phyloP scores from a whole-genome alignment of 64 coral and sea anemone genomes.

The Exaiptasia diaphana region DNA sequence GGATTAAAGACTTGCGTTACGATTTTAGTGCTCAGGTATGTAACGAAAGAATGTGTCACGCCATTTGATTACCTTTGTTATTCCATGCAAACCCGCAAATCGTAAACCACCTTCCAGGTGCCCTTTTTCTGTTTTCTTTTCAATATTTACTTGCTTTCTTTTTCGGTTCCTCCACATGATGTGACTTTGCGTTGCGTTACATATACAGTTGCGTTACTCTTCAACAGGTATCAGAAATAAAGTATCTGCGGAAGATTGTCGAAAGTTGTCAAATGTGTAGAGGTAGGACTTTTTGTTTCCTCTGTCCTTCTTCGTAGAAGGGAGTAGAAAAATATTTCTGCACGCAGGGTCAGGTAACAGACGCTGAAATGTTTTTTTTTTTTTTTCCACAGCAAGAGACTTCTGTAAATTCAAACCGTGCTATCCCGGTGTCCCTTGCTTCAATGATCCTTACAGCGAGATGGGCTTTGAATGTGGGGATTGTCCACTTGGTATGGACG shows the following conservation, averaged over 20 bases:
- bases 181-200: too few relatives aligned
- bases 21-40: conserved; percentile 87
- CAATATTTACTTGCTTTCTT: too few relatives aligned
- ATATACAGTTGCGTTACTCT: too few relatives aligned
- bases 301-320: neutral
- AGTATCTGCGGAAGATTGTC: conserved; percentile 77
- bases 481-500: conserved; percentile 93
- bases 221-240: conserved; percentile 84
- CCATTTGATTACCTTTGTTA: neutral
- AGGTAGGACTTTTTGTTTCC: conserved; percentile 40
- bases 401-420: conserved; percentile 93
- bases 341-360: too few relatives aligned
- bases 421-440: conserved; percentile 77
- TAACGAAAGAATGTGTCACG: neutral
- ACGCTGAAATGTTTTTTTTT: neutral
- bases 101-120: too few relatives aligned
- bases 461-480: conserved; percentile 81
- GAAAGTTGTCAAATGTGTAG: conserved; percentile 90
- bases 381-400: conserved; percentile 45
- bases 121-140: too few relatives aligned
- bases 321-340: too few relatives aligned
- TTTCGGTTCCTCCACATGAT: too few relatives aligned
- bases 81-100: too few relatives aligned
- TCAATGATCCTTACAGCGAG: conserved; percentile 58
- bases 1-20: conserved; percentile 84